Percentiles rank a stretch among this genome's conserved stretches.
Conservation (phyloP, 2,888 invertebrate genomes). For the Plebejus melissa region DNA sequence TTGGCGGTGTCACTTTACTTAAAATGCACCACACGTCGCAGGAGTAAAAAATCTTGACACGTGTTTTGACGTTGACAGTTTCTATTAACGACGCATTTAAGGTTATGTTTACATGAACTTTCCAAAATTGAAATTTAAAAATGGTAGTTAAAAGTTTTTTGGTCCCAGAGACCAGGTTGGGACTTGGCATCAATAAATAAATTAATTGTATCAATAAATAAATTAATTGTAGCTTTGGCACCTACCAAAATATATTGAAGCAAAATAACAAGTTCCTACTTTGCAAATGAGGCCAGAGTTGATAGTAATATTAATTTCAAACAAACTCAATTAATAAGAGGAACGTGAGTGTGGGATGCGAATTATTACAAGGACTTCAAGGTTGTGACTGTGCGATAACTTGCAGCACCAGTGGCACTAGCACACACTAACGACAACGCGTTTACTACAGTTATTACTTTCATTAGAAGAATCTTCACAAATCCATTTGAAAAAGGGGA, state of each 20-base stretch:
- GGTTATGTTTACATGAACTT: neutral
- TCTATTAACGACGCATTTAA: constrained; percentile 14
- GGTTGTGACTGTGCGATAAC: constrained; percentile 55
- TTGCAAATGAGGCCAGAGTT: neutral
- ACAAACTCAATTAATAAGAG: constrained; percentile 35
- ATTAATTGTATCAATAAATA: neutral
- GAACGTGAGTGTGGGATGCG: constrained; percentile 55
- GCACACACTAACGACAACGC: constrained; percentile 32
- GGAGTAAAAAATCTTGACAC: constrained; percentile 28
- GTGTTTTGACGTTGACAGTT: constrained; percentile 22
- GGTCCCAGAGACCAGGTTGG: neutral
- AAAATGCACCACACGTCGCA: constrained; percentile 22
- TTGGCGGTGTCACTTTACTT: constrained; percentile 28
- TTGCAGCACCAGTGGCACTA: constrained; percentile 50
- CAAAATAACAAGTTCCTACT: neutral
- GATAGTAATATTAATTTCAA: constrained; percentile 3
- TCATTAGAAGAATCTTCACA: neutral
- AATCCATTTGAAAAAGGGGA: neutral
- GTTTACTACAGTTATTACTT: neutral
- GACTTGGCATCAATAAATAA: neutral
- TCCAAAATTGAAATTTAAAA: neutral
- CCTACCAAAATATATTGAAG: neutral
- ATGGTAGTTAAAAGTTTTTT: neutral
- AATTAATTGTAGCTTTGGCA: neutral
- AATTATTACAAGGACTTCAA: constrained; percentile 61